Conservation (phyloP, 2,888 invertebrate genomes). For the Lepidocyrtoides sp. region DNA sequence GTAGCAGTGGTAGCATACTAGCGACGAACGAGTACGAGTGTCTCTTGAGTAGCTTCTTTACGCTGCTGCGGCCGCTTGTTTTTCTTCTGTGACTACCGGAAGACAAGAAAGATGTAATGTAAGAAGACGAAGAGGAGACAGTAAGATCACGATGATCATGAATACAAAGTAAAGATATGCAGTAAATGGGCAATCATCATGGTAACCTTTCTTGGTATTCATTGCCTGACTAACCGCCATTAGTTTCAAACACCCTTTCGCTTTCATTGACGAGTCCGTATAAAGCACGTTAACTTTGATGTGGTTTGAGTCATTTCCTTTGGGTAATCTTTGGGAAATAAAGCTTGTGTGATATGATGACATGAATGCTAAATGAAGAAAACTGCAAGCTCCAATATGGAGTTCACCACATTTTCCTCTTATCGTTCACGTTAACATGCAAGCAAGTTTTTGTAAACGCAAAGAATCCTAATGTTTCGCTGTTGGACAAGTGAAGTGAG, state of each 20-base stretch:
- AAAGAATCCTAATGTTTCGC: too few relatives aligned
- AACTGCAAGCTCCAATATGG: too few relatives aligned
- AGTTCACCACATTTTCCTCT: too few relatives aligned
- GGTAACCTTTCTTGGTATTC: background rate
- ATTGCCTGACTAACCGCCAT: conserved; percentile 38
- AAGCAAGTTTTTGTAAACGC: too few relatives aligned
- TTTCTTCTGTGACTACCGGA: conserved; percentile 28
- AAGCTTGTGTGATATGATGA: too few relatives aligned
- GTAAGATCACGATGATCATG: conserved; percentile 17
- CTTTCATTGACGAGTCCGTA: background rate
- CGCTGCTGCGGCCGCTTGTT: background rate
- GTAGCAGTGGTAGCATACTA: too few relatives aligned
- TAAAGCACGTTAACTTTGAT: background rate
- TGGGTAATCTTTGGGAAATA: too few relatives aligned
- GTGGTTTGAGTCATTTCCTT: background rate
- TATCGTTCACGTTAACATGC: background rate
- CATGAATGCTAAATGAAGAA: too few relatives aligned
- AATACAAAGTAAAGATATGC: conserved; percentile 15
- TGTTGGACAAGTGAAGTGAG: too few relatives aligned
- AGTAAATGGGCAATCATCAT: background rate
- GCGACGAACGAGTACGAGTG: too few relatives aligned
- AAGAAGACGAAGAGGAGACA: background rate
- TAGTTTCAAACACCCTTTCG: conserved; percentile 18
- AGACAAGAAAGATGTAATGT: background rate
- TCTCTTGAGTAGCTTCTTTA: too few relatives aligned